phyloP scores from a whole-genome alignment of 2,888 invertebrate genomes.

The Coenonympha arcania region DNA sequence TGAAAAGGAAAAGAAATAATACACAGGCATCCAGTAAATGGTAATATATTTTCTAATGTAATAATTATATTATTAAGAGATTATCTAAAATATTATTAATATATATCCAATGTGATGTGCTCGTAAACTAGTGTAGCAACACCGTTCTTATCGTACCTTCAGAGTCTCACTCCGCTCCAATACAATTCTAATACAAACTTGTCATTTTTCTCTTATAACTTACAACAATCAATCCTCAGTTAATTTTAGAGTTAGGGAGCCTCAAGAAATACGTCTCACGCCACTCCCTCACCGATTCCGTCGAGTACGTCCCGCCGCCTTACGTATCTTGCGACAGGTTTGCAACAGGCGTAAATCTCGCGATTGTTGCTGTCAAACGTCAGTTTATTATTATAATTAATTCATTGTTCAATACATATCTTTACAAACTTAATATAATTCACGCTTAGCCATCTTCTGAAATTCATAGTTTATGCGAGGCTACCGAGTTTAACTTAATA shows the following conservation, averaged over 20 bases:
- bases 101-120: constrained; percentile 20
- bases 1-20: constrained; percentile 27
- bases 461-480: no score
- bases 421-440: no score
- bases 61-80: constrained; percentile 47
- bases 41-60: constrained; percentile 54
- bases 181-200: background rate
- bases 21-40: constrained; percentile 51
- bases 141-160: constrained; percentile 10
- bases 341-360: no score
- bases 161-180: constrained; percentile 14
- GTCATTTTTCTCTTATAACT: background rate
- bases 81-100: constrained; percentile 45
- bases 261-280: background rate
- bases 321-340: no score
- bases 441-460: no score
- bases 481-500: no score
- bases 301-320: no score
- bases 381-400: no score
- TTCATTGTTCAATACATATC: no score
- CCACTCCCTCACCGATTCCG: background rate
- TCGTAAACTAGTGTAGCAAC: constrained; percentile 12
- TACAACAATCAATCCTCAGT: background rate
- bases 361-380: no score
- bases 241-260: constrained; percentile 5